These are phyloP conservation scores for Spinus olivaceus DNA, from an alignment of 2,797 vertebrate genomes.

Conservation along the genomic window DNA sequence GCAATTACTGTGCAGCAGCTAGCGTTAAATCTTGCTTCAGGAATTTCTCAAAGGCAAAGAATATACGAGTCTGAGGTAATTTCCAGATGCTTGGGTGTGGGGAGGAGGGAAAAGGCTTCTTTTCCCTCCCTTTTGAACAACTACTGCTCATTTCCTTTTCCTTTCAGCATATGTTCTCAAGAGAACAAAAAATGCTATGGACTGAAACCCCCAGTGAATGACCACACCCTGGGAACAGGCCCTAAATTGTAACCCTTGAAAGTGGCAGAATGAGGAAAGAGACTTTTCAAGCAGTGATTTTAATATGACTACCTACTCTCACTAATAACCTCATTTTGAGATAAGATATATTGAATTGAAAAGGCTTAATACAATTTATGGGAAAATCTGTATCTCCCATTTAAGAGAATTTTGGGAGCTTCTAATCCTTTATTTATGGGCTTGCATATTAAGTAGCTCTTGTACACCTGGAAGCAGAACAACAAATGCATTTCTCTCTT, in stretches of 20 bases:
- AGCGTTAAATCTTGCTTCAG: not conserved
- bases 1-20: not conserved
- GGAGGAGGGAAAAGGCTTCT: not conserved
- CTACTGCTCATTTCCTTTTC: conserved; percentile 4
- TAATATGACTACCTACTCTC: not conserved
- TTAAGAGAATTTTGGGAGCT: not conserved
- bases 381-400: not conserved
- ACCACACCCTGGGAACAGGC: not conserved
- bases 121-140: not conserved
- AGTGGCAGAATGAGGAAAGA: not conserved
- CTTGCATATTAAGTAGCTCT: not conserved
- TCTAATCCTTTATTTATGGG: not conserved
- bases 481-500: not conserved
- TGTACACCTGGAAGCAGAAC: not conserved
- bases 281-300: not conserved
- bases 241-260: not conserved
- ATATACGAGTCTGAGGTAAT: not conserved
- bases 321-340: not conserved
- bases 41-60: not conserved
- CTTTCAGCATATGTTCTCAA: not conserved
- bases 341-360: not conserved
- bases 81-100: not conserved
- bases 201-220: not conserved
- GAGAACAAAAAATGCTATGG: not conserved
- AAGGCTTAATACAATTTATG: not conserved